Percentiles rank a stretch among this genome's conserved stretches.
These are phyloP conservation scores for Australoheros facetus DNA, from an alignment of 2,797 vertebrate species.

Conservation along the genomic window DNA sequence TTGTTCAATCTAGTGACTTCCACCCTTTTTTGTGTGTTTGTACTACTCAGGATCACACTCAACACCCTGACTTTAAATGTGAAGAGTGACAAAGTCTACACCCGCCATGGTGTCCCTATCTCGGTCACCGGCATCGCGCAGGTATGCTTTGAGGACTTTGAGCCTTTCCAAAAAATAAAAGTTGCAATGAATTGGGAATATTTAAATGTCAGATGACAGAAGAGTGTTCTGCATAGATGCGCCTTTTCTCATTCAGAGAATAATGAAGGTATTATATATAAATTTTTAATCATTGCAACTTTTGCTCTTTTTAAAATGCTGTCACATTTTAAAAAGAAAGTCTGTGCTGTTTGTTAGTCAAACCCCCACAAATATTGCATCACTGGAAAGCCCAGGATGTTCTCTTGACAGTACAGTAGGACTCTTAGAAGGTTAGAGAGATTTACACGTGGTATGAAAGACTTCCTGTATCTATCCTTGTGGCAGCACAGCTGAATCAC, in stretches of 20 bases:
- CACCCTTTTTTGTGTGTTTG: neutral
- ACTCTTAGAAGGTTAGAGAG: neutral
- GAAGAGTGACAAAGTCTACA: slow-evolving; percentile 96
- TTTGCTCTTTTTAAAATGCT: too few species aligned
- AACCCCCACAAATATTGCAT: too few species aligned
- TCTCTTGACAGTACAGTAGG: neutral
- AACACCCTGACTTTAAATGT: slow-evolving; percentile 95
- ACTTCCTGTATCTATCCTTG: too few species aligned
- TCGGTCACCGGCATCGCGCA: slow-evolving; percentile 96
- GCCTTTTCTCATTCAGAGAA: neutral
- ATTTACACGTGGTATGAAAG: too few species aligned
- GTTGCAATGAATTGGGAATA: neutral
- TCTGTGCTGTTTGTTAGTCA: neutral
- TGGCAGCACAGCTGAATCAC: too few species aligned
- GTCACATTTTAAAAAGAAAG: neutral
- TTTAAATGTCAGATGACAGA: neutral
- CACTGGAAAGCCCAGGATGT: neutral
- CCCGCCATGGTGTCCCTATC: slow-evolving; percentile 93
- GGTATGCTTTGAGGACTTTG: slow-evolving; percentile 68
- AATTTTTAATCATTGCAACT: too few species aligned
- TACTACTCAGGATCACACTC: slow-evolving; percentile 86
- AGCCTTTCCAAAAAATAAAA: neutral
- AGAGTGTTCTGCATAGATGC: neutral
- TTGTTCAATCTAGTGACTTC: neutral
- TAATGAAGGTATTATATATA: neutral